Evolutionary conservation across 2,113 vertebrate genomes (phyloP), one percentile per base, ranked within the genome.

Genomic region (Lampris megalopsis): DNA sequence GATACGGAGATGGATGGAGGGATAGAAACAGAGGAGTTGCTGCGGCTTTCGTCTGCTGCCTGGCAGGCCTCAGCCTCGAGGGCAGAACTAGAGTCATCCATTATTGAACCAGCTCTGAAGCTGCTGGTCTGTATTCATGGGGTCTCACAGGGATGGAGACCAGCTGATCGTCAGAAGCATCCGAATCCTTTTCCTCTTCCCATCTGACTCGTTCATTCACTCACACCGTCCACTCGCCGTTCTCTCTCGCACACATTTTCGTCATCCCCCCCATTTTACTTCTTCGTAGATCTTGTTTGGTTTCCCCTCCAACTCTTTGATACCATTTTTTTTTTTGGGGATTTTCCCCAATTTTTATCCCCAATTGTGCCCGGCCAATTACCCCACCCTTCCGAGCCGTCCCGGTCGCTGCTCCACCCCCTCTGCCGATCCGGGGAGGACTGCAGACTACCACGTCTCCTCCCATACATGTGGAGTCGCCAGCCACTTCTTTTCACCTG

Each of bases 81-180:
- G 61, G 56, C 49, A 77, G 67, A 88, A 75, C 9, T 49, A 50
- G 62, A 50, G 41, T 45, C 70, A 82, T 83, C 40, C 54, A 84
- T 87, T 71, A 79, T 74, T 80, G 53, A 88, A 82, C 66, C 59
- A 10, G 68, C 63, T 72, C 70, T 69, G 52, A 75, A 75, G 70
- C 66, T 63, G 49, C 53, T 83, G 73, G 69, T 74, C 56, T 47
- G 42, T 10, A 81, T 80, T 86, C 81, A 73, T 67, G 56, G 49
- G 68, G 57, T 3, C 47, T 77, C 80, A 76, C 73, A 9, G 42
- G 59, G 66, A 48, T 42, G 63, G 74, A 80, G 72, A 75, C 52
- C 45, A 68, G 63, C 69, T 80, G 74, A 81, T 79, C 77, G 68
- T 83, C 63, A 66, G 71, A 47, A 69, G 72, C 56, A 85, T 68